Evolutionary conservation across 2,113 vertebrate species (phyloP).

Genomic region (Rutilus rutilus): DNA sequence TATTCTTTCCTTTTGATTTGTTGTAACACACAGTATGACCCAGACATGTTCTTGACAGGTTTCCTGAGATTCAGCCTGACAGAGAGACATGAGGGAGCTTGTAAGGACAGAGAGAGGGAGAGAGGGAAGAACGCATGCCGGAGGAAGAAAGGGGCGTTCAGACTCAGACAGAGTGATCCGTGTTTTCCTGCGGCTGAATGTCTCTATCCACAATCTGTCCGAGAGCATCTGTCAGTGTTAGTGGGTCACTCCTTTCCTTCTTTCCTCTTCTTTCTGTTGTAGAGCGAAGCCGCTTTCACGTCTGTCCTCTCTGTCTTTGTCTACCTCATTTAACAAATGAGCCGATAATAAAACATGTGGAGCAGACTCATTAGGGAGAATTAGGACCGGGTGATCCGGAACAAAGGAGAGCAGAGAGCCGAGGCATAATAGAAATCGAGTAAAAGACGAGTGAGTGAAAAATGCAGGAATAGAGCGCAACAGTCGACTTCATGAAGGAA

Average conservation of each 20-base stretch:
- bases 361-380: constrained; percentile 29
- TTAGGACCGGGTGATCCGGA: constrained; percentile 7
- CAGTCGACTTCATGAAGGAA: not conserved
- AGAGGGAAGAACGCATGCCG: not conserved
- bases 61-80: not conserved
- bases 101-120: not conserved
- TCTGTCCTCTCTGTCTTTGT: constrained; percentile 3
- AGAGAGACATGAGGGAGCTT: not conserved
- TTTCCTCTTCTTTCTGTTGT: constrained; percentile 41
- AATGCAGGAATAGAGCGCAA: not conserved
- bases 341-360: not conserved
- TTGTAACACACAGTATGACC: not conserved
- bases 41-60: not conserved
- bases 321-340: constrained; percentile 2
- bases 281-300: constrained; percentile 17
- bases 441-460: not conserved
- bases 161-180: not conserved
- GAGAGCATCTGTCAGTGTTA: constrained; percentile 52
- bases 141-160: not conserved
- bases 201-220: constrained; percentile 52
- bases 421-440: not conserved
- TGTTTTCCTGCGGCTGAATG: constrained; percentile 3
- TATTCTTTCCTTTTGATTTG: not conserved
- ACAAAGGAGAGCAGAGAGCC: not conserved
- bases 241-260: constrained; percentile 42